Evolutionary conservation across 2,797 vertebrate genomes (phyloP).

Genomic region (Aotus griseimembra): DNA sequence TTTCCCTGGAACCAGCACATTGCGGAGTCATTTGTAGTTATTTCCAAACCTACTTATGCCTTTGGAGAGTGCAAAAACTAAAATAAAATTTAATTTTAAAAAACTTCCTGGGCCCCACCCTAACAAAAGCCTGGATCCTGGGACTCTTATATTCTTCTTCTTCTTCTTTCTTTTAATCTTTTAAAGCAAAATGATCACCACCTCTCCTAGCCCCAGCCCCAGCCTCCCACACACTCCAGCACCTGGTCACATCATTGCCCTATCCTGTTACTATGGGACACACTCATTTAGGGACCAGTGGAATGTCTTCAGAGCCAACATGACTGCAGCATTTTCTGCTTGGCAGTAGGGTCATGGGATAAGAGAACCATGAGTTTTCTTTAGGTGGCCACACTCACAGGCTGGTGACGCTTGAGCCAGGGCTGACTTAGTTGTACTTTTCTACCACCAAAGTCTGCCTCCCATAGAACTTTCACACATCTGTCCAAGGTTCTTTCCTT

Average conservation of each 20-base stretch:
- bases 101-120: not conserved
- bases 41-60: not conserved
- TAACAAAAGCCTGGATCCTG: not conserved
- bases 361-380: not conserved
- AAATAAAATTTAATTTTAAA: not conserved
- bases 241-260: not conserved
- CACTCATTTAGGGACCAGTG: not conserved
- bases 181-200: not conserved
- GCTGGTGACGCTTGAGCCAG: not conserved
- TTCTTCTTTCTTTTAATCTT: not conserved
- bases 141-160: not conserved
- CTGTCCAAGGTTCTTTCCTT: not conserved
- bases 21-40: not conserved
- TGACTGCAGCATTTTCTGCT: not conserved
- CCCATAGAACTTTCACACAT: not conserved
- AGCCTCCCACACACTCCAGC: not conserved
- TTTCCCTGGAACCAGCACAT: not conserved
- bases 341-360: not conserved
- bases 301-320: not conserved
- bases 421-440: not conserved
- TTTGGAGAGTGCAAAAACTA: not conserved
- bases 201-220: not conserved
- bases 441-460: not conserved
- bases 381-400: not conserved
- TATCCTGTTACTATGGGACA: not conserved